Percentiles rank a stretch among this genome's conserved stretches.
Evolutionary conservation across 2,888 invertebrate species (phyloP).

Genomic region (Thecophora atra): DNA sequence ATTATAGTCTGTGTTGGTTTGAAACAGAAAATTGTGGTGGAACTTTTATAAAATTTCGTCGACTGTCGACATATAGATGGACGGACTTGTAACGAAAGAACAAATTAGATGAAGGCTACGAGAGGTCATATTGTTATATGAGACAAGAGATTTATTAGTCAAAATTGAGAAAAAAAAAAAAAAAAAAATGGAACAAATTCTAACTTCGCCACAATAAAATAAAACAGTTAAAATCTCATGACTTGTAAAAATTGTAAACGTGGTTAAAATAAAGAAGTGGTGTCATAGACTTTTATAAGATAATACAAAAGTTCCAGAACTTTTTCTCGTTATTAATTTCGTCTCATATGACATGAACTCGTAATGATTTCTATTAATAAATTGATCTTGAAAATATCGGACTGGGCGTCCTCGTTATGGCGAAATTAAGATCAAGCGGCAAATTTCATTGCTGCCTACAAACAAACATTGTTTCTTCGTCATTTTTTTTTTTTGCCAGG

Average conservation of each 20-base stretch:
- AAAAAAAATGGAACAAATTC: no score
- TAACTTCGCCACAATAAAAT: no score
- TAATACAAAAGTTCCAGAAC: neutral
- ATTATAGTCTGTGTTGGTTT: slow-evolving; percentile 25
- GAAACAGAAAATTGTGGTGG: slow-evolving; percentile 31
- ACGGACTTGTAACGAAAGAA: slow-evolving; percentile 4
- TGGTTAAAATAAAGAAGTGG: neutral
- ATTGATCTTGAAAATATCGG: slow-evolving; percentile 16
- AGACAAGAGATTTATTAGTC: neutral
- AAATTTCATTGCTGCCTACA: neutral
- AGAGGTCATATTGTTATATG: neutral
- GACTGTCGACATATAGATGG: slow-evolving; percentile 17
- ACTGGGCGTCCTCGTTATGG: slow-evolving; percentile 10
- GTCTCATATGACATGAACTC: neutral
- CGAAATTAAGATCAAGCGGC: neutral
- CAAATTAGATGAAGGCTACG: neutral
- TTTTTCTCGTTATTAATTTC: neutral
- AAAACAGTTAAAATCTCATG: no score
- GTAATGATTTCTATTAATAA: slow-evolving; percentile 13
- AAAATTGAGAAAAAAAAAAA: neutral
- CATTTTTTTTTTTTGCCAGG: neutral
- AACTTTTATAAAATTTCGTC: slow-evolving; percentile 26
- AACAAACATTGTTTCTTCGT: neutral
- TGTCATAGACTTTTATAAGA: neutral
- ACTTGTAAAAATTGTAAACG: neutral